These are phyloP conservation scores for Sminthurides aquaticus DNA, from an alignment of 2,888 invertebrate species.

Conservation along the genomic window DNA sequence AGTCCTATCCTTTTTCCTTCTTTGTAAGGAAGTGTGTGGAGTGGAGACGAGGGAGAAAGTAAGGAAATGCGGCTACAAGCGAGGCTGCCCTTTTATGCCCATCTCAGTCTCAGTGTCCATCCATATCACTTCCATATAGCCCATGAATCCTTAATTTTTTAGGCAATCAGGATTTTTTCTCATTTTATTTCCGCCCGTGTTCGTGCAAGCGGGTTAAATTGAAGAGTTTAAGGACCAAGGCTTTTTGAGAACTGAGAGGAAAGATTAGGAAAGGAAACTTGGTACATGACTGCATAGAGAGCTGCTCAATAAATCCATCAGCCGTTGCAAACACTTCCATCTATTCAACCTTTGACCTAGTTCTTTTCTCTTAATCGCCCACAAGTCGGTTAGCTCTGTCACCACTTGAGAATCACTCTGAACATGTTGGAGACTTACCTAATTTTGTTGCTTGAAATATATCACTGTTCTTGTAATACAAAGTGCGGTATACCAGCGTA, in stretches of 20 bases:
- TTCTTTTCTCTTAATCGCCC: not conserved
- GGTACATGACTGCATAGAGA: too few species aligned
- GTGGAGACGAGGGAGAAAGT: too few species aligned
- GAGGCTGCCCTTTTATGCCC: not conserved
- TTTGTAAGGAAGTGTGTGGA: too few species aligned
- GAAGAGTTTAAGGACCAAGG: too few species aligned
- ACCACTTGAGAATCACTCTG: not conserved
- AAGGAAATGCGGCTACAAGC: not conserved
- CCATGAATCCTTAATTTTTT: not conserved
- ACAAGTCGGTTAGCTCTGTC: not conserved
- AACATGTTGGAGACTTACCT: slow-evolving; percentile 55
- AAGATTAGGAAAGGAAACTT: too few species aligned
- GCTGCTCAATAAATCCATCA: not conserved
- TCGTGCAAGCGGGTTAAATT: too few species aligned
- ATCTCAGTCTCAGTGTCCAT: not conserved
- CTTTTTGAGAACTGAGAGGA: too few species aligned
- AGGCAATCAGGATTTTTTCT: not conserved
- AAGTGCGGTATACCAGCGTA: slow-evolving; percentile 85
- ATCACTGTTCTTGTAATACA: slow-evolving; percentile 80
- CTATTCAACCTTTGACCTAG: not conserved
- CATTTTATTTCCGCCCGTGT: too few species aligned
- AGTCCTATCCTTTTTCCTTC: too few species aligned
- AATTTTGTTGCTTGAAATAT: slow-evolving; percentile 86
- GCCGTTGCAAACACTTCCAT: not conserved
- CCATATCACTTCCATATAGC: not conserved